phyloP scores from a whole-genome alignment of 2,888 invertebrate genomes.

The Fragum whitleyi region DNA sequence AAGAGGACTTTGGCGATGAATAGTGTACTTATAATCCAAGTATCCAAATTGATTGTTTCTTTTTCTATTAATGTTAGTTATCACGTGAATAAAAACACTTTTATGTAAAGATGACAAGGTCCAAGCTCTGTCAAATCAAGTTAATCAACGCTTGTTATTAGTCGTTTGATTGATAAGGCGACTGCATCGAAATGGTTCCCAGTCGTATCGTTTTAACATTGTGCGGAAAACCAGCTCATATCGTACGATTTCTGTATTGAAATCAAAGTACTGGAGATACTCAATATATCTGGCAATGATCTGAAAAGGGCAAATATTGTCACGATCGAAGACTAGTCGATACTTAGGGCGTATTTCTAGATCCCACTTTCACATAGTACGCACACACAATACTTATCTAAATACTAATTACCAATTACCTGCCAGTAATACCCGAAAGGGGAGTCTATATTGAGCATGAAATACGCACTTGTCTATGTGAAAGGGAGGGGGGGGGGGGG shows the following conservation, averaged over 20 bases:
- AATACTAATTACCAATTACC: too few species aligned
- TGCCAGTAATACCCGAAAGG: too few species aligned
- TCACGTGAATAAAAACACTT: neutral
- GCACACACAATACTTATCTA: too few species aligned
- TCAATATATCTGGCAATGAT: too few species aligned
- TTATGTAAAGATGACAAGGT: constrained; percentile 5
- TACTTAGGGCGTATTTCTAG: too few species aligned
- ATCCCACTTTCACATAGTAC: too few species aligned
- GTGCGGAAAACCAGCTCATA: neutral
- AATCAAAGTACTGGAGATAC: constrained; percentile 7
- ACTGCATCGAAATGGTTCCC: neutral
- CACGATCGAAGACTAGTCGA: too few species aligned
- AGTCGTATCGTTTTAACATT: neutral
- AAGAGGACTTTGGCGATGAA: neutral
- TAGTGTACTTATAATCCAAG: neutral
- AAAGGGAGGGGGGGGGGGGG: too few species aligned
- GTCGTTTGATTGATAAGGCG: constrained; percentile 7
- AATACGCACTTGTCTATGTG: too few species aligned
- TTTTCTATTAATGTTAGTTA: neutral
- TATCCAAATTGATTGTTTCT: too few species aligned
- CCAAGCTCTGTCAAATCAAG: neutral
- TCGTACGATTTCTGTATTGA: constrained; percentile 1
- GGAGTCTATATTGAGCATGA: too few species aligned
- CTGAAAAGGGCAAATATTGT: too few species aligned
- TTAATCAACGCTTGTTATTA: constrained; percentile 6